A percentile compares a stretch with the other conserved stretches of the same genome.
Evolutionary conservation across 2,113 vertebrate genomes (phyloP).

Genomic region (Oplegnathus fasciatus): DNA sequence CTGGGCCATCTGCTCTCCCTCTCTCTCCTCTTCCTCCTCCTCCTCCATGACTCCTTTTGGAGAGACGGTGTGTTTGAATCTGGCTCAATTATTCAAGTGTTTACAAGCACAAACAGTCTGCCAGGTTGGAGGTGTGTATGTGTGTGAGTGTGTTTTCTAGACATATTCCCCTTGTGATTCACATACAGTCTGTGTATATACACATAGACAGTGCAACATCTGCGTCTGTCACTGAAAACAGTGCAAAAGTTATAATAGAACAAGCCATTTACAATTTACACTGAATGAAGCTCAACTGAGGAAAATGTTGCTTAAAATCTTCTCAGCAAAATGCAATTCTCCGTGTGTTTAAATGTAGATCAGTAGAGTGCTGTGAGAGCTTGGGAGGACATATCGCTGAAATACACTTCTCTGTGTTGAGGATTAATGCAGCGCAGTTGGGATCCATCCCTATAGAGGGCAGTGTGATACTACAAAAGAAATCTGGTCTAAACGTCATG

Average conservation of each 20-base stretch:
- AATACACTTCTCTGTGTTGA: conserved; percentile 3
- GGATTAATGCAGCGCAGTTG: conserved; percentile 10
- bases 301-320: conserved; percentile 31
- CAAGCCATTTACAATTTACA: conserved; percentile 40
- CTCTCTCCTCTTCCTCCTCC: conserved; percentile 84
- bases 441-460: conserved; percentile 67
- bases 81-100: conserved; percentile 89
- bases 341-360: conserved; percentile 12
- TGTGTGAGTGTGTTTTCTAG: conserved; percentile 51
- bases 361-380: conserved; percentile 30
- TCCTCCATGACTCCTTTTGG: conserved; percentile 78
- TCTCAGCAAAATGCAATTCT: conserved; percentile 21
- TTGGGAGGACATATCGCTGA: conserved; percentile 8
- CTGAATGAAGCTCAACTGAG: conserved; percentile 7
- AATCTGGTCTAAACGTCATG: not conserved
- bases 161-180: conserved; percentile 60
- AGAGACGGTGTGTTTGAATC: conserved; percentile 88
- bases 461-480: conserved; percentile 72
- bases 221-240: conserved; percentile 56
- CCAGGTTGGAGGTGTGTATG: conserved; percentile 80
- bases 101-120: conserved; percentile 91
- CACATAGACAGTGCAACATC: conserved; percentile 60
- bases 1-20: conserved; percentile 95
- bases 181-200: conserved; percentile 56
- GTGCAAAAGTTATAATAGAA: conserved; percentile 39